Evolutionary conservation across 2,888 invertebrate species (phyloP).

Genomic region (Marasmarcha lunaedactyla): DNA sequence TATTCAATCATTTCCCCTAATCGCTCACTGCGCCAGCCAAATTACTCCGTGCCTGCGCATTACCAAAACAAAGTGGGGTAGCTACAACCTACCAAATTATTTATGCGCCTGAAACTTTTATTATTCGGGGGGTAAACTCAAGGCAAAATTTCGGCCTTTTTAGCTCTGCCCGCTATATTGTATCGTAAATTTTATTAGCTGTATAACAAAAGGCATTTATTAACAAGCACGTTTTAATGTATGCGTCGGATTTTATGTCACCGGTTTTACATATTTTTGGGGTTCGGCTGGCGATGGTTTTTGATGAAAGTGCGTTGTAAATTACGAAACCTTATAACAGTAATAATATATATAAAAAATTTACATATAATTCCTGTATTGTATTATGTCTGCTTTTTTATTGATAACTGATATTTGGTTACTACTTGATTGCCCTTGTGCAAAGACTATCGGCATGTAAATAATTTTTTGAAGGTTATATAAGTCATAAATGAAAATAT

Average conservation of each 20-base stretch:
- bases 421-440: no score
- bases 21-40: slow-evolving; percentile 36
- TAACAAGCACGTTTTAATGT: slow-evolving; percentile 35
- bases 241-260: no score
- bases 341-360: no score
- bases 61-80: slow-evolving; percentile 34
- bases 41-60: slow-evolving; percentile 31
- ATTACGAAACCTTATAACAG: no score
- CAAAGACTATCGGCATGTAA: no score
- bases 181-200: slow-evolving; percentile 52
- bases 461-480: no score
- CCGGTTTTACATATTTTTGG: not conserved
- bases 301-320: no score
- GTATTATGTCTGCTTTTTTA: no score
- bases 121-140: slow-evolving; percentile 23
- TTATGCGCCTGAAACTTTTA: slow-evolving; percentile 58
- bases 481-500: no score
- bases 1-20: not conserved
- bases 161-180: slow-evolving; percentile 45
- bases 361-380: no score
- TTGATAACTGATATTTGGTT: no score
- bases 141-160: slow-evolving; percentile 36
- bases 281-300: not conserved
- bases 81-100: slow-evolving; percentile 34
- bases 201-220: slow-evolving; percentile 44